Evolutionary conservation across 37 sponge, comb jelly and placozoan species (phyloP).

Genomic region (Ianthella basta): DNA sequence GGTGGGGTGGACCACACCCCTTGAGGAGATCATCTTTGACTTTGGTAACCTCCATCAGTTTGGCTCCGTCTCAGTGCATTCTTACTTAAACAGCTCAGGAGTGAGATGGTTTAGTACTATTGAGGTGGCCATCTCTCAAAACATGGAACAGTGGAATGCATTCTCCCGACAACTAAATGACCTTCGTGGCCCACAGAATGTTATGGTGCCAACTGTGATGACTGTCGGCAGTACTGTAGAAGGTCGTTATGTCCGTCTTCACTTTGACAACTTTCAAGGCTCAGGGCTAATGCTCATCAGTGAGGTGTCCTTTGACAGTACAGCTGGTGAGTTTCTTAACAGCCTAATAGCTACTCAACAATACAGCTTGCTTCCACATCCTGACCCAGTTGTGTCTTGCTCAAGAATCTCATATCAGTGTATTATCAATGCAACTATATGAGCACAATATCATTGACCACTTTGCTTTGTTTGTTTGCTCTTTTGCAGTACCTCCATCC

Average conservation of each 20-base stretch:
- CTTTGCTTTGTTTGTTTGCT: no score
- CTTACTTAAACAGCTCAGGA: not conserved
- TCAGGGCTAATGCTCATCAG: slow-evolving; percentile 7
- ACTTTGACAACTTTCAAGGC: not conserved
- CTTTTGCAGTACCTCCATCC: no score
- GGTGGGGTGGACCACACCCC: slow-evolving; percentile 7
- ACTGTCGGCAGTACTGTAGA: not conserved
- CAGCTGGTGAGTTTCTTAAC: not conserved
- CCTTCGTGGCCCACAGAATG: no score
- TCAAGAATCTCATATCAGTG: no score
- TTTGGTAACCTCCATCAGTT: not conserved
- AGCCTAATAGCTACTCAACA: no score
- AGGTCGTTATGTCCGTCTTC: not conserved
- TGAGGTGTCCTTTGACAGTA: slow-evolving; percentile 14
- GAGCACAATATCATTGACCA: no score
- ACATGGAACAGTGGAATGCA: slow-evolving; percentile 9
- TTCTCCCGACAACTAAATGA: not conserved
- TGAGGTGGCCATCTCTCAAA: slow-evolving; percentile 1
- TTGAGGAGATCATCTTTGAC: not conserved
- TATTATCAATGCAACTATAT: no score
- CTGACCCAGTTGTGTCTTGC: no score
- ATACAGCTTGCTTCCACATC: no score
- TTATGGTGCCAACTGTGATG: not conserved
- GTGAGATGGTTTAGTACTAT: not conserved
- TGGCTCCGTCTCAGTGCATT: not conserved